Evolutionary conservation across 2,797 vertebrate genomes (phyloP).

Genomic region (Pseudomugil gertrudae): DNA sequence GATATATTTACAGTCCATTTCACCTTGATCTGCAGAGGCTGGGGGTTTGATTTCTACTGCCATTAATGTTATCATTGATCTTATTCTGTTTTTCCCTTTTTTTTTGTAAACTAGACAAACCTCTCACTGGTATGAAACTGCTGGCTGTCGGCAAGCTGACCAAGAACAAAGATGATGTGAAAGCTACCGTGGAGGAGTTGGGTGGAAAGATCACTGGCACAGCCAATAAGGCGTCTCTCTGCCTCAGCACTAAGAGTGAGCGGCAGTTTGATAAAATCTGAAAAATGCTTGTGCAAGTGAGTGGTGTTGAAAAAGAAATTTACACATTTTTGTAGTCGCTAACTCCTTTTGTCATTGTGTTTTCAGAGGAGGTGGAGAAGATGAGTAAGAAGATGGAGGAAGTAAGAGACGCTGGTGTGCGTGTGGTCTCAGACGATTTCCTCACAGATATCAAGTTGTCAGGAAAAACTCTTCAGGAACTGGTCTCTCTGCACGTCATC

Average conservation of each 20-base stretch:
- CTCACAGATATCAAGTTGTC: conserved; percentile 88
- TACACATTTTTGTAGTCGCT: neutral
- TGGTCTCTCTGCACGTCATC: conserved; percentile 87
- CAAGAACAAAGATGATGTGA: conserved; percentile 94
- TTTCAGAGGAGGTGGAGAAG: conserved; percentile 95
- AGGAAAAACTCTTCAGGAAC: conserved; percentile 87
- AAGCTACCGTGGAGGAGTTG: conserved; percentile 87
- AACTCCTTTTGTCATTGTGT: neutral
- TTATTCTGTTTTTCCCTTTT: neutral
- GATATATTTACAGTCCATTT: neutral
- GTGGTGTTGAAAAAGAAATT: neutral
- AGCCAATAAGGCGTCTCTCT: conserved; percentile 88
- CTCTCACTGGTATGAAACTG: conserved; percentile 90
- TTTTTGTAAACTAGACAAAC: conserved; percentile 83
- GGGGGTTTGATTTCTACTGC: too few relatives aligned
- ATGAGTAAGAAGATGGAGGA: conserved; percentile 99
- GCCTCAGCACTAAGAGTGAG: conserved; percentile 94
- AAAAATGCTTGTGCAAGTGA: neutral
- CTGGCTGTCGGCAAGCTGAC: conserved; percentile 89
- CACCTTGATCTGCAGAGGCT: too few relatives aligned
- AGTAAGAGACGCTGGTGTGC: conserved; percentile 87
- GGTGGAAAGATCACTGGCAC: conserved; percentile 91
- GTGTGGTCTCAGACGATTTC: conserved; percentile 91
- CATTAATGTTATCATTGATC: neutral
- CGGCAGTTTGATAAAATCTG: neutral